These are phyloP conservation scores for Heteromurus nitidus DNA, from an alignment of 2,888 invertebrate genomes.

Conservation along the genomic window DNA sequence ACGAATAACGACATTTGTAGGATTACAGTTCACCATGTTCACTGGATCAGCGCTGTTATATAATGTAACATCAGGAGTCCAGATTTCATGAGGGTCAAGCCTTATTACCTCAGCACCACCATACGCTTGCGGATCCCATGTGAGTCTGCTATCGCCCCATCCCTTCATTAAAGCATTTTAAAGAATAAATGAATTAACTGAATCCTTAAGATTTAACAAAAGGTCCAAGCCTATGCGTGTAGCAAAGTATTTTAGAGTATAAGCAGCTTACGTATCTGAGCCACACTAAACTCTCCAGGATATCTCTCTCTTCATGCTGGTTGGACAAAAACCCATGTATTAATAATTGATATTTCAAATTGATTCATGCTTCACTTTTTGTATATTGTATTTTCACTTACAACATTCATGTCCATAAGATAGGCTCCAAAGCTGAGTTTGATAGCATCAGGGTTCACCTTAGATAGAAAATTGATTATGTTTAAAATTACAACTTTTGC, in stretches of 20 bases:
- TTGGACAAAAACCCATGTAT: background rate
- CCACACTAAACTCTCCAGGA: conserved; percentile 58
- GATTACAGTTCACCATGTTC: conserved; percentile 43
- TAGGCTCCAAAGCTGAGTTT: conserved; percentile 53
- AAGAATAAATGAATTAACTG: too few species aligned
- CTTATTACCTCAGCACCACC: conserved; percentile 52
- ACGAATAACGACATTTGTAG: conserved; percentile 57
- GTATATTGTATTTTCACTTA: conserved; percentile 30
- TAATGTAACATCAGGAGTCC: conserved; percentile 68
- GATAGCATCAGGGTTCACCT: conserved; percentile 58
- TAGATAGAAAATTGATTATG: too few species aligned
- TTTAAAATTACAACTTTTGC: too few species aligned
- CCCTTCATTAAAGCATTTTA: conserved; percentile 10
- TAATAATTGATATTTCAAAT: background rate
- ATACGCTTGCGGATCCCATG: conserved; percentile 62
- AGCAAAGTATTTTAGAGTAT: too few species aligned
- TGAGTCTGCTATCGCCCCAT: conserved; percentile 66
- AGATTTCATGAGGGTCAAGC: conserved; percentile 51
- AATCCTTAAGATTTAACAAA: too few species aligned
- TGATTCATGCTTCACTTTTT: background rate
- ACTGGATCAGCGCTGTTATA: conserved; percentile 65
- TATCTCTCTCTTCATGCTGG: conserved; percentile 46
- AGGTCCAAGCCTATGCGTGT: too few species aligned
- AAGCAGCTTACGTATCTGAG: conserved; percentile 53
- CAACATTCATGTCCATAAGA: conserved; percentile 60